Evolutionary conservation across 2,888 invertebrate species (phyloP).

Genomic region (Itoplectis maculator): DNA sequence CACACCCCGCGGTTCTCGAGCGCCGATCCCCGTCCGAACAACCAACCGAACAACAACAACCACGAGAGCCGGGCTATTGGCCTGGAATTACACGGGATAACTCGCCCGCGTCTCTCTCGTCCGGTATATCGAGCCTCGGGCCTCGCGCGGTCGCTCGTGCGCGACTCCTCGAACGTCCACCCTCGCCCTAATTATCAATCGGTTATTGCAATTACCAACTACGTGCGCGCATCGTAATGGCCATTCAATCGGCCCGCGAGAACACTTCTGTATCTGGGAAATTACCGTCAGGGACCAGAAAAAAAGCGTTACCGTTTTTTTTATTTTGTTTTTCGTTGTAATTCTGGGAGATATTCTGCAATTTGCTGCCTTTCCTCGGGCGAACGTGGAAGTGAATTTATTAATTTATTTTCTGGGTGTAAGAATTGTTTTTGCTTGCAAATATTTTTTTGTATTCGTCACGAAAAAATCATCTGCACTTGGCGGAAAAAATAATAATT

Average conservation of each 20-base stretch:
- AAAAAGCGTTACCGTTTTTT: background rate
- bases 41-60: constrained; percentile 44
- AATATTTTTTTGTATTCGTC: too few relatives aligned
- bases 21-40: constrained; percentile 57
- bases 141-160: constrained; percentile 44
- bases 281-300: background rate
- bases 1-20: constrained; percentile 46
- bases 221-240: constrained; percentile 48
- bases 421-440: too few relatives aligned
- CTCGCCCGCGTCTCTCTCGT: constrained; percentile 30
- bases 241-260: constrained; percentile 32
- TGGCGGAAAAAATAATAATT: too few relatives aligned
- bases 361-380: background rate
- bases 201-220: constrained; percentile 58
- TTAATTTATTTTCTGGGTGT: background rate
- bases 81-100: constrained; percentile 56
- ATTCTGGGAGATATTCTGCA: background rate
- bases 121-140: constrained; percentile 32
- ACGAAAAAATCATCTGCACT: too few relatives aligned
- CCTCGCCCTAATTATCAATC: constrained; percentile 58
- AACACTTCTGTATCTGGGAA: constrained; percentile 12
- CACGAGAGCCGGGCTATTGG: background rate
- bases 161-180: constrained; percentile 40
- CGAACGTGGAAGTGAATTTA: background rate
- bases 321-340: background rate